These are phyloP conservation scores for Anagrus nilaparvatae DNA, from an alignment of 1,140 invertebrate species.

Conservation along the genomic window DNA sequence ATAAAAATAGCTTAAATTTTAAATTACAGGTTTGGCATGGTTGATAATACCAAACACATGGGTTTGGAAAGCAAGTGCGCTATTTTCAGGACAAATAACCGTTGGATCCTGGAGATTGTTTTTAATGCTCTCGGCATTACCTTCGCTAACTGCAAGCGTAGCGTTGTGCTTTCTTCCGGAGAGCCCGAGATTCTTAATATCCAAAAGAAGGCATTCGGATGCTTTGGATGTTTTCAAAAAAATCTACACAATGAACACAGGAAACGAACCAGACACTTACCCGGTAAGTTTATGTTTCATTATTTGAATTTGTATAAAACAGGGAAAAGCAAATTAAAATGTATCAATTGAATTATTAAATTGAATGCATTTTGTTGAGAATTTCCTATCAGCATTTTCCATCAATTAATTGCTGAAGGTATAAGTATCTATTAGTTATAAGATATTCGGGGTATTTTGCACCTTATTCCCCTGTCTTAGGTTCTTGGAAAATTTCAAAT, in stretches of 20 bases:
- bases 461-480: no score
- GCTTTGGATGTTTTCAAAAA: conserved; percentile 44
- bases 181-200: conserved; percentile 58
- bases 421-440: no score
- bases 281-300: conserved; percentile 26
- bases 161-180: conserved; percentile 54
- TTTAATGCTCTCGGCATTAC: conserved; percentile 51
- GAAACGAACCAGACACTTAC: conserved; percentile 34
- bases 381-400: no score
- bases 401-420: no score
- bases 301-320: background rate
- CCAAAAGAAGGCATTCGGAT: conserved; percentile 43
- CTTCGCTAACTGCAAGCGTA: conserved; percentile 48
- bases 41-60: conserved; percentile 50
- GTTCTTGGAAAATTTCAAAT: no score
- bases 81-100: conserved; percentile 30
- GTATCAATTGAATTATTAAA: no score
- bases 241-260: conserved; percentile 46
- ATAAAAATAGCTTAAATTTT: background rate
- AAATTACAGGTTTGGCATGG: conserved; percentile 52
- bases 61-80: conserved; percentile 21
- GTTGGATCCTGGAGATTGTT: conserved; percentile 58
- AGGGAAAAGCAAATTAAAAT: no score
- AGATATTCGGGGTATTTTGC: no score
- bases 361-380: no score